Conservation (phyloP, 2,888 invertebrate genomes). For the Phengaris arion region DNA sequence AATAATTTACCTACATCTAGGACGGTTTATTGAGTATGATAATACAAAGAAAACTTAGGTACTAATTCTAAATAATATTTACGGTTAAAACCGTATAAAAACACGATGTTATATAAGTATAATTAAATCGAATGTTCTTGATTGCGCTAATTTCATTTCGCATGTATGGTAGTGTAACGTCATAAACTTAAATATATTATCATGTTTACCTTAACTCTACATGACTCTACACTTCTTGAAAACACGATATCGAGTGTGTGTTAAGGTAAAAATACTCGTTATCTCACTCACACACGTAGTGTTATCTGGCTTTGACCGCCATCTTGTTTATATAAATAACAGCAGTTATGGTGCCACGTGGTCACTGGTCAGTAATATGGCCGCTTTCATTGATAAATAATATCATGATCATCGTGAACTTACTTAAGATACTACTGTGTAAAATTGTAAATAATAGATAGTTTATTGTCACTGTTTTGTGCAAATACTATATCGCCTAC, state of each 20-base stretch:
- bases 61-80: too few species aligned
- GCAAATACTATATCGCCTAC: too few species aligned
- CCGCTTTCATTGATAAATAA: constrained; percentile 19
- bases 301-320: constrained; percentile 9
- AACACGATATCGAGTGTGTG: constrained; percentile 11
- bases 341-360: constrained; percentile 23
- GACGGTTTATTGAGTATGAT: too few species aligned
- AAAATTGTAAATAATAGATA: neutral
- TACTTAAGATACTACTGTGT: neutral
- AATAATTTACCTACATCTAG: too few species aligned
- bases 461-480: neutral
- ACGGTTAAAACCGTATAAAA: too few species aligned
- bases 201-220: constrained; percentile 17
- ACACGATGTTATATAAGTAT: too few species aligned
- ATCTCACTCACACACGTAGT: constrained; percentile 14
- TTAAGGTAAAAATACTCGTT: constrained; percentile 23
- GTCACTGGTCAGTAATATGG: constrained; percentile 11
- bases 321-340: constrained; percentile 27
- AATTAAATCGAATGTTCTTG: too few species aligned
- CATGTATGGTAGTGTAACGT: too few species aligned
- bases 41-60: too few species aligned
- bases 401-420: neutral
- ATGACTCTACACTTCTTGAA: constrained; percentile 1
- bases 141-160: too few species aligned
- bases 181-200: neutral